Base-by-base conservation (phyloP, 2,888 invertebrate genomes). In the Glyphotaelius pellucidus region DNA sequence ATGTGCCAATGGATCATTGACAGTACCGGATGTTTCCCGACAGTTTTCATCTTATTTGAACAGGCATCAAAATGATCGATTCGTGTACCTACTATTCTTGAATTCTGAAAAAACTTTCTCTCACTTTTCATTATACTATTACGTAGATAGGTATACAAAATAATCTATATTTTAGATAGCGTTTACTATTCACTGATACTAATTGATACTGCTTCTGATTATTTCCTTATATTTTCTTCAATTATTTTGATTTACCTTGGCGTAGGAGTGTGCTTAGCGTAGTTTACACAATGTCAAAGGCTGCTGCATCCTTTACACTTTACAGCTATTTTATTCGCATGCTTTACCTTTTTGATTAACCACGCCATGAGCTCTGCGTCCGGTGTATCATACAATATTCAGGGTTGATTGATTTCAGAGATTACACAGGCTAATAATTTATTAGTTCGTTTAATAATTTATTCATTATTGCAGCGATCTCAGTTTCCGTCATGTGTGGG, bases 381-480 rank as follows among this genome's bases (percentile, higher is more conserved):
- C 52, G 25, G 52, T 67, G 52, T 67, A 67, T 67, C 52, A 67
- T 67, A 19, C 25, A 67, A 67, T 67, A 67, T 38, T 32, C 35
- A 38, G 84, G 84, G 52, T 52, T 88, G 88, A 88, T 32, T 67
- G 88, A 88, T 67, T 88, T 25, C 52, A 5, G 52, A 1, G 52
- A 25, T 67, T 67, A 31, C 52, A 88, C 88, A 79, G 31, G 67
- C 88, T 67, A 67, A 67, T 67, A 67, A 67, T 67, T 19, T 25
- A 67, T 67, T 25, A 67, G 52, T 67, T 67, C 52, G 52, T 67
- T 67, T 67, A 19, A 67, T 67, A 67, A 67, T 67, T 67, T 67
- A 67, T 67, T 67, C 67, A 67, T 30, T 32, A 32, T 52, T 67
- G 88, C 79, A 67, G 67, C 38, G 84, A 32, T 84, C 25, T 67